Conservation (phyloP, 1,140 invertebrate species). For the Brachionus asplanchnoidis region DNA sequence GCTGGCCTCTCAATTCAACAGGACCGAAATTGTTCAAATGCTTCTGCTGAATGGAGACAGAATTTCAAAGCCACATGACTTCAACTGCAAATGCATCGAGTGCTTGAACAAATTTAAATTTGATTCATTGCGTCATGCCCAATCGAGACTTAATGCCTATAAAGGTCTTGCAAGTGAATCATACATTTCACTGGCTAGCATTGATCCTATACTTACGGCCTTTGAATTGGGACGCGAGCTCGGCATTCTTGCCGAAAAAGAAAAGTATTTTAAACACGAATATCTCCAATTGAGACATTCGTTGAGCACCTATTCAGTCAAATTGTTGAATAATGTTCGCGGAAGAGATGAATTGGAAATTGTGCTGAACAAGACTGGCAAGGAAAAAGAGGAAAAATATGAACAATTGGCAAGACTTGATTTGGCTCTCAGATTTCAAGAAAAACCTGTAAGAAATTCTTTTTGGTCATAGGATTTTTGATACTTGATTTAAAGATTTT, state of each 20-base stretch:
- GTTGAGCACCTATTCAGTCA: slow-evolving; percentile 56
- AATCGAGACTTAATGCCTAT: slow-evolving; percentile 54
- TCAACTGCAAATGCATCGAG: slow-evolving; percentile 62
- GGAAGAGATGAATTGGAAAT: slow-evolving; percentile 53
- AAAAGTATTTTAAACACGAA: slow-evolving; percentile 48
- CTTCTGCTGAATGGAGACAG: slow-evolving; percentile 53
- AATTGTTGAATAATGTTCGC: slow-evolving; percentile 53
- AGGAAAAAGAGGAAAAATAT: slow-evolving; percentile 47
- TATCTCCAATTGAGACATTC: slow-evolving; percentile 61
- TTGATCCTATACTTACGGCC: slow-evolving; percentile 65
- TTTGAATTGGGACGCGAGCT: slow-evolving; percentile 64
- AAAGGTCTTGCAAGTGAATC: slow-evolving; percentile 55
- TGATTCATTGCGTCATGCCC: slow-evolving; percentile 49
- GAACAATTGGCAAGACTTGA: slow-evolving; percentile 53
- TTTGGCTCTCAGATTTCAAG: slow-evolving; percentile 53
- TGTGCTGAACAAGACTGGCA: slow-evolving; percentile 52
- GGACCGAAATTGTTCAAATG: slow-evolving; percentile 51
- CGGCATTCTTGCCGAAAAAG: slow-evolving; percentile 42
- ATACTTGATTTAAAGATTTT: too few species aligned
- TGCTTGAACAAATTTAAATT: slow-evolving; percentile 58
- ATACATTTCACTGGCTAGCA: slow-evolving; percentile 64
- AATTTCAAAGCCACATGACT: slow-evolving; percentile 61
- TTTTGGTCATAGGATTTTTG: background rate
- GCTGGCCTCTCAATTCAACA: slow-evolving; percentile 50
- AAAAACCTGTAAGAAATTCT: slow-evolving; percentile 45